Percentiles rank a stretch among this genome's conserved stretches.
phyloP scores from a whole-genome alignment of 1,140 invertebrate genomes.

The Saxidomus purpurata region DNA sequence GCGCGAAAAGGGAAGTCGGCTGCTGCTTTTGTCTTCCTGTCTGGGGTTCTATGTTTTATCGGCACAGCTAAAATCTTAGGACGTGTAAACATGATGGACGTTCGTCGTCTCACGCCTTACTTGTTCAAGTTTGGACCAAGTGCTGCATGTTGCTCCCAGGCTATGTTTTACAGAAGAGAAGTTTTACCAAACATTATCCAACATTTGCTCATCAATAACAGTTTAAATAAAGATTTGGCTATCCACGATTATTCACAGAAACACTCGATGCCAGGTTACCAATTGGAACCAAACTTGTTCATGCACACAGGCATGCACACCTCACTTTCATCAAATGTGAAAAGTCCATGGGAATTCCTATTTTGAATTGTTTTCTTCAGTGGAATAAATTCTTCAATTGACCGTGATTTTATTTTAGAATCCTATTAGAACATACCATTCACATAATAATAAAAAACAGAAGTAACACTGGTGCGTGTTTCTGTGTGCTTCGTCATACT shows the following conservation, averaged over 20 bases:
- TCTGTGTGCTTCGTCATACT: conserved; percentile 52
- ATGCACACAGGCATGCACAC: conserved; percentile 38
- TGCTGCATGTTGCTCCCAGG: conserved; percentile 66
- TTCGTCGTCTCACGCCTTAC: conserved; percentile 52
- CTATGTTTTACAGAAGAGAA: conserved; percentile 63
- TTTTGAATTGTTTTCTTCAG: too few relatives aligned
- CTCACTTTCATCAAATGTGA: background rate
- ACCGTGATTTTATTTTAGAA: too few relatives aligned
- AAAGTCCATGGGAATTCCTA: conserved; percentile 27
- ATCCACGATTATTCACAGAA: conserved; percentile 35
- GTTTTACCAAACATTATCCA: conserved; percentile 35
- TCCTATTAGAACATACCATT: too few relatives aligned
- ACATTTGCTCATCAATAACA: conserved; percentile 52
- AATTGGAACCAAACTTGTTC: conserved; percentile 54
- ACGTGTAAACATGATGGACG: conserved; percentile 63
- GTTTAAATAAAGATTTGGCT: conserved; percentile 47
- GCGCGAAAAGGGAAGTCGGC: background rate
- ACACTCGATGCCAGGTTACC: background rate
- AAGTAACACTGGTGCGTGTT: too few relatives aligned
- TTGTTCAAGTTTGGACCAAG: conserved; percentile 54
- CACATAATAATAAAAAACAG: too few relatives aligned
- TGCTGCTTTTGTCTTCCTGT: background rate
- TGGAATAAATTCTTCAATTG: too few relatives aligned
- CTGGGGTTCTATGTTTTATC: conserved; percentile 36
- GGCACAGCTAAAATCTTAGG: conserved; percentile 38